Base-by-base conservation (phyloP, 2,113 vertebrate species). In the Rhombomys opimus region DNA sequence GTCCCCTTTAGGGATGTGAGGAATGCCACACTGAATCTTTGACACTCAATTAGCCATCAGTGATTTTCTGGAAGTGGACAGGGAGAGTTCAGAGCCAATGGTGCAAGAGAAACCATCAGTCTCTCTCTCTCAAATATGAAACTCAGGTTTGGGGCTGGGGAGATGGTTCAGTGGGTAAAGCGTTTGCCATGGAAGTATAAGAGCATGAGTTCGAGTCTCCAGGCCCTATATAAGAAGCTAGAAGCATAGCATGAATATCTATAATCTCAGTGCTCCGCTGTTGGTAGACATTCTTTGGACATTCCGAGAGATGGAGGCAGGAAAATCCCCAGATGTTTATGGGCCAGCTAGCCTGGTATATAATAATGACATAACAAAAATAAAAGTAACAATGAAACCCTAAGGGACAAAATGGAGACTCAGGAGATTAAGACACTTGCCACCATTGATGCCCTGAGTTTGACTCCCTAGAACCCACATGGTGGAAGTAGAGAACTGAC, bases 1-100 rank as follows among this genome's bases (percentile, higher is more conserved):
- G 93, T 93, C 57, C n/a, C 68, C 91, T 93, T 80, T 90, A 89
- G 65, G 87, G 76, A 50, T 68, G 72, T 38, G 23, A 96, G 94
- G 90, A 84, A 93, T 88, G 70, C 38, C 80, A 85, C 70, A 57
- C 12, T 27, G 18, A 38, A 59, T 38, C 89, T 93, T 94, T 92
- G 87, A 95, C 52, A 61, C 32, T 57, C 38, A 95, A 94, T 89
- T 96, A 96, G 90, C 61, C 6, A 10, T 15, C 25, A 78, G 54
- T 90, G 50, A 78, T 52, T 96, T 93, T 96, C 63, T 95, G 17
- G 35, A 87, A 87, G 50, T 73, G 41, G 81, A 57, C 46, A 94
- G 75, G 13, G 10, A 78, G 80, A 90, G 61, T 93, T 22, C 95
- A 92, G 85, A 93, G 89, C 93, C 75, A 89, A 94, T n/a, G 50